phyloP scores from a whole-genome alignment of 2,888 invertebrate genomes.

The Pseudanteris insignis region DNA sequence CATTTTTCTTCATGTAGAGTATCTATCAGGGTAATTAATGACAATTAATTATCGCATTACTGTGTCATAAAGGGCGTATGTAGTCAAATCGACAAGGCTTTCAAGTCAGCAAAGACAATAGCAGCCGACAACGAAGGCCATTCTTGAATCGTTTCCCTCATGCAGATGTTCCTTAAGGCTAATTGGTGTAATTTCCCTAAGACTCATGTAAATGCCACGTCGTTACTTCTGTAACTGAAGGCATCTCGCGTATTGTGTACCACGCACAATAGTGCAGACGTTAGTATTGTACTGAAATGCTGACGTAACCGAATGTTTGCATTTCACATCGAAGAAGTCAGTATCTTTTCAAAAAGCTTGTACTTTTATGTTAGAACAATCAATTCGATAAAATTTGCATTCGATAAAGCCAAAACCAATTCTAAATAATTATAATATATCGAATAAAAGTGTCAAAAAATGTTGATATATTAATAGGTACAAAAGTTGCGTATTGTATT shows the following conservation, averaged over 20 bases:
- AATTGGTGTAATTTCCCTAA: slow-evolving; percentile 46
- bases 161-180: slow-evolving; percentile 37
- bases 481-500: too few relatives aligned
- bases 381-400: too few relatives aligned
- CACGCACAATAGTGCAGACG: slow-evolving; percentile 43
- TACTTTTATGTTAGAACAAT: too few relatives aligned
- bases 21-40: too few relatives aligned
- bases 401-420: too few relatives aligned
- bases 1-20: too few relatives aligned
- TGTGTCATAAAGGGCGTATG: slow-evolving; percentile 14
- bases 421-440: too few relatives aligned
- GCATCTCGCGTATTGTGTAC: slow-evolving; percentile 20
- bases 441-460: too few relatives aligned
- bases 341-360: too few relatives aligned
- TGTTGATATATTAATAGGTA: too few relatives aligned
- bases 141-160: slow-evolving; percentile 49
- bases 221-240: slow-evolving; percentile 43
- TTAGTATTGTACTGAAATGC: slow-evolving; percentile 34
- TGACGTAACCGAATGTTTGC: slow-evolving; percentile 26
- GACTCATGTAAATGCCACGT: slow-evolving; percentile 57
- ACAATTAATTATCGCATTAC: slow-evolving; percentile 24
- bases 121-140: slow-evolving; percentile 41
- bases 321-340: too few relatives aligned
- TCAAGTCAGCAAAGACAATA: slow-evolving; percentile 42
- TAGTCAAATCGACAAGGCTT: slow-evolving; percentile 29